These are phyloP conservation scores for Anastrepha ludens DNA, from an alignment of 1,140 invertebrate genomes.

Conservation along the genomic window DNA sequence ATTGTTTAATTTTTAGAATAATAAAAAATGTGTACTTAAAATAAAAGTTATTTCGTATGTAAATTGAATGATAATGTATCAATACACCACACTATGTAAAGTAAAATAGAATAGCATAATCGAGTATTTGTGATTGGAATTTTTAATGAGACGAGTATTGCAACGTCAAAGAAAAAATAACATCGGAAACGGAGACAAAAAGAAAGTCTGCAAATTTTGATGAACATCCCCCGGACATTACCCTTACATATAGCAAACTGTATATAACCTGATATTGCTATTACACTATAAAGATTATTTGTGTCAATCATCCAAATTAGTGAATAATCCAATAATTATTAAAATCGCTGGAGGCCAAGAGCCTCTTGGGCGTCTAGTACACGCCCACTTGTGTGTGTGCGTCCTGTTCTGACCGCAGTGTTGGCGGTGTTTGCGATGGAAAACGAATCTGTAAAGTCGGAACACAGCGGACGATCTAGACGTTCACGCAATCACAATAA, in stretches of 20 bases:
- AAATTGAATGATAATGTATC: not conserved
- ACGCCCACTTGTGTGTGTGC: conserved; percentile 7
- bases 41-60: not conserved
- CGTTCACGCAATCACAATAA: conserved; percentile 72
- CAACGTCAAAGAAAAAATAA: conserved; percentile 11
- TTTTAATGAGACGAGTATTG: conserved; percentile 29
- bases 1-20: conserved; percentile 47
- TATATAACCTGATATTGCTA: not conserved
- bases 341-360: not conserved
- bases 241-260: not conserved
- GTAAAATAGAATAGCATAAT: not conserved
- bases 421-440: conserved; percentile 65
- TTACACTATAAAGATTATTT: no score
- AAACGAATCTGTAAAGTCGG: conserved; percentile 73
- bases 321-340: not conserved
- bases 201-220: conserved; percentile 21
- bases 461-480: conserved; percentile 73
- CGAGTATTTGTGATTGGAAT: not conserved
- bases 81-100: not conserved
- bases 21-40: not conserved
- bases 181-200: not conserved
- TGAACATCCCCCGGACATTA: not conserved
- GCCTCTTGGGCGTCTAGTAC: not conserved
- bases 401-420: not conserved
- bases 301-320: no score